phyloP scores from a whole-genome alignment of 2,113 vertebrate species.

The Boleophthalmus pectinirostris region DNA sequence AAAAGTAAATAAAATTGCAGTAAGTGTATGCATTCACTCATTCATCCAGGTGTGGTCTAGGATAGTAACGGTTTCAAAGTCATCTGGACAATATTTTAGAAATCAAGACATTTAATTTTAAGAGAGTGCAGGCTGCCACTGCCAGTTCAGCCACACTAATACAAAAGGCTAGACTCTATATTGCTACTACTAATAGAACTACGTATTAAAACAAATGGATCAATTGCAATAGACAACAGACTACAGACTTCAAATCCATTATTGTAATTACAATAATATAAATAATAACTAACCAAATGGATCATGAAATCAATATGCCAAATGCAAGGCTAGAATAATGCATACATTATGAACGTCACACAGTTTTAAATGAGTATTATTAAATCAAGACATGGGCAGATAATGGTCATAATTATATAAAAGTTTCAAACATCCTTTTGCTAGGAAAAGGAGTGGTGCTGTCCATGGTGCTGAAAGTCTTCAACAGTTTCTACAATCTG shows the following conservation, averaged over 20 bases:
- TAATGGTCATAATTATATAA: neutral
- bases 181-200: neutral
- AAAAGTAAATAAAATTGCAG: neutral
- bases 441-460: neutral
- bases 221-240: neutral
- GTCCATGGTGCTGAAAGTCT: conserved; percentile 9
- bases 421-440: neutral
- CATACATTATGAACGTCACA: neutral
- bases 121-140: too few species aligned
- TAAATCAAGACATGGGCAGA: neutral
- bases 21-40: neutral
- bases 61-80: too few species aligned
- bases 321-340: neutral
- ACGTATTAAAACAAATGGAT: neutral
- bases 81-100: too few species aligned
- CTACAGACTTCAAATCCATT: neutral
- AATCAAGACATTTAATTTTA: too few species aligned
- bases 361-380: neutral
- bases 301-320: neutral
- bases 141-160: too few species aligned
- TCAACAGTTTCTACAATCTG: conserved; percentile 16
- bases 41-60: too few species aligned
- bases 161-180: too few species aligned
- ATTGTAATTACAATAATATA: neutral
- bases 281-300: too few species aligned